Conservation (phyloP, 2,113 vertebrate species). For the Dromas ardeola region DNA sequence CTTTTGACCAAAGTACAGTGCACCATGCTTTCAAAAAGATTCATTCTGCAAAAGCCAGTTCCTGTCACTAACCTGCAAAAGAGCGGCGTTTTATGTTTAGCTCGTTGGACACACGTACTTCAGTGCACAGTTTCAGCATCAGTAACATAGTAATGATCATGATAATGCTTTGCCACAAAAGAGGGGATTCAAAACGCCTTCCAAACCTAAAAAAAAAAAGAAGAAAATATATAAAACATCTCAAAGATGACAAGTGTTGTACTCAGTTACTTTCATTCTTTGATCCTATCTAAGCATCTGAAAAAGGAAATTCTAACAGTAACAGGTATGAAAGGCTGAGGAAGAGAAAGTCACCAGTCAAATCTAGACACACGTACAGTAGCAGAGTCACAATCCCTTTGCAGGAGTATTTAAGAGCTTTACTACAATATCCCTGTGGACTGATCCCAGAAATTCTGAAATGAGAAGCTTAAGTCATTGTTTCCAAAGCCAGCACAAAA, state of each 20-base stretch:
- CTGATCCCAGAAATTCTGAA: neutral
- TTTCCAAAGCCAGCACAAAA: neutral
- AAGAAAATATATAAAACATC: neutral
- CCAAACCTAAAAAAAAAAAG: constrained; percentile 82
- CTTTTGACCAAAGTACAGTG: neutral
- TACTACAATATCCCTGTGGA: neutral
- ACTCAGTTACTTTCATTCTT: neutral
- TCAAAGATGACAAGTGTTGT: neutral
- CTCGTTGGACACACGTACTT: constrained; percentile 85
- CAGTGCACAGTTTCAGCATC: constrained; percentile 94
- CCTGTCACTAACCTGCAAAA: constrained; percentile 86
- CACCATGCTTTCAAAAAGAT: neutral
- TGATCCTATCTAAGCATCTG: neutral
- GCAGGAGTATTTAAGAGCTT: neutral
- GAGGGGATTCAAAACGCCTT: constrained; percentile 87
- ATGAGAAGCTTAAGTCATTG: neutral
- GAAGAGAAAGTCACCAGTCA: neutral
- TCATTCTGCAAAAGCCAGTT: neutral
- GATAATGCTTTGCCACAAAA: constrained; percentile 94
- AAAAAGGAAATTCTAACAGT: neutral
- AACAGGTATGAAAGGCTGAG: neutral
- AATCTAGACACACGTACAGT: neutral
- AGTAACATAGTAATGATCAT: constrained; percentile 95
- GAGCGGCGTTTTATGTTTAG: constrained; percentile 85
- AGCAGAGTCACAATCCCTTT: neutral